phyloP scores from a whole-genome alignment of 1,140 invertebrate genomes.

The Sycophaga agraensis region DNA sequence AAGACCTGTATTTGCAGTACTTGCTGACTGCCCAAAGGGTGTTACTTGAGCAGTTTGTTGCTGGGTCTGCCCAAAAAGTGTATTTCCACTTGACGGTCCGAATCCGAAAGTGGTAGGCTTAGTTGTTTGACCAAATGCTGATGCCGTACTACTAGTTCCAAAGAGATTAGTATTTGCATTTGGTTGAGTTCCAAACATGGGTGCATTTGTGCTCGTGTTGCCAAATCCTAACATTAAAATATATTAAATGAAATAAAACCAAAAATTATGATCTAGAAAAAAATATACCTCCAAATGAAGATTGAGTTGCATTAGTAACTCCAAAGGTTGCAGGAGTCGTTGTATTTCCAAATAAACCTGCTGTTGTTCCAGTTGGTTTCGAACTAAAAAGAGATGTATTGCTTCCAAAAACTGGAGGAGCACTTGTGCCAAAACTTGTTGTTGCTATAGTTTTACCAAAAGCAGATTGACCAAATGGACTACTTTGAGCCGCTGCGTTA shows the following conservation, averaged over 20 bases:
- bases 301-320: slow-evolving; percentile 53
- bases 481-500: slow-evolving; percentile 47
- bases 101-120: slow-evolving; percentile 64
- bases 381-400: slow-evolving; percentile 62
- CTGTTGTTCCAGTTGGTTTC: slow-evolving; percentile 59
- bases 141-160: slow-evolving; percentile 51
- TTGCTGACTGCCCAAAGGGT: slow-evolving; percentile 66
- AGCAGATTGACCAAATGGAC: slow-evolving; percentile 57
- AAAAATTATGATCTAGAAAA: too few relatives aligned
- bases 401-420: slow-evolving; percentile 56
- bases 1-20: slow-evolving; percentile 59
- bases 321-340: slow-evolving; percentile 55
- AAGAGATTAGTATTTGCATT: slow-evolving; percentile 55
- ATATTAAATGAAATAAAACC: background rate
- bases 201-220: slow-evolving; percentile 46
- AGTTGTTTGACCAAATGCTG: slow-evolving; percentile 65
- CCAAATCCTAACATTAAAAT: slow-evolving; percentile 44
- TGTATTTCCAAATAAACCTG: slow-evolving; percentile 53
- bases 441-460: slow-evolving; percentile 58
- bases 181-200: slow-evolving; percentile 51
- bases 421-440: slow-evolving; percentile 51
- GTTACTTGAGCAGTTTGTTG: slow-evolving; percentile 50
- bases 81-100: slow-evolving; percentile 53
- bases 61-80: slow-evolving; percentile 62
- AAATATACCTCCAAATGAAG: slow-evolving; percentile 50